phyloP scores from a whole-genome alignment of 2,888 invertebrate species.

The Protonemura montana region DNA sequence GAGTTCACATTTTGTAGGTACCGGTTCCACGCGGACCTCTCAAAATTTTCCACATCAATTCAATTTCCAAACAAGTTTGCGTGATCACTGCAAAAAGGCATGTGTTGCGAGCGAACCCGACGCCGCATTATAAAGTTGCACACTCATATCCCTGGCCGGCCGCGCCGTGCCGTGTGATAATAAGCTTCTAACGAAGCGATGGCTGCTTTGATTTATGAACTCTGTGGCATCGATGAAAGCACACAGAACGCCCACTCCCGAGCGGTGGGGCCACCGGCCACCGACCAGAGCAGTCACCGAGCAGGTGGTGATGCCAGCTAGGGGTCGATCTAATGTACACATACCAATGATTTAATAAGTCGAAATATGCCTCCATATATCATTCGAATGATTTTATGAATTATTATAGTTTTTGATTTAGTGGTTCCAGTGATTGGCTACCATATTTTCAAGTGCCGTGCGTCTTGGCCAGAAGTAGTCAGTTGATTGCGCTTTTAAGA shows the following conservation, averaged over 20 bases:
- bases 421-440: neutral
- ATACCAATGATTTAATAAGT: conserved; percentile 12
- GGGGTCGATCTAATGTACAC: neutral
- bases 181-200: conserved; percentile 28
- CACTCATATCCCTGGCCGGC: neutral
- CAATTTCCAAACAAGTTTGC: neutral
- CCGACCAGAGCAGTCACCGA: too few species aligned
- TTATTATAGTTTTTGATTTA: neutral
- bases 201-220: conserved; percentile 31
- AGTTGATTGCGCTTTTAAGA: too few species aligned
- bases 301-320: neutral
- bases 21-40: neutral
- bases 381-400: neutral
- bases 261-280: neutral
- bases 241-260: neutral
- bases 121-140: conserved; percentile 18
- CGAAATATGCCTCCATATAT: neutral
- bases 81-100: neutral
- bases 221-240: neutral
- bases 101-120: neutral
- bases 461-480: neutral
- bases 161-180: too few species aligned
- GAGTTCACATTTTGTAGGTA: too few species aligned
- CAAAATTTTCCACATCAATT: neutral
- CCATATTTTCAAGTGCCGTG: neutral